Evolutionary conservation across 1,140 invertebrate genomes (phyloP).

Genomic region (Hydropsyche tenuis): DNA sequence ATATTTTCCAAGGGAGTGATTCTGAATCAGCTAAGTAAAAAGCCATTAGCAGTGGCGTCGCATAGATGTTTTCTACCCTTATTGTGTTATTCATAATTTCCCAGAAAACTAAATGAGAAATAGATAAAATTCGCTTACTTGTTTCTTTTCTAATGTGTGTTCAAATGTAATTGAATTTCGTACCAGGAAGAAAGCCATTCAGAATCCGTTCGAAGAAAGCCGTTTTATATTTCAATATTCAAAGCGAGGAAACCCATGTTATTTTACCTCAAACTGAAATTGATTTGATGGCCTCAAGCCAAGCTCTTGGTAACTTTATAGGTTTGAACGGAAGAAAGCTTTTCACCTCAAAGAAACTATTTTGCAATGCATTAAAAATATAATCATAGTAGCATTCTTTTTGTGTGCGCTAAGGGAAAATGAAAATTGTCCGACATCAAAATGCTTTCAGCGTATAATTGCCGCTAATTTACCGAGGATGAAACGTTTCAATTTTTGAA

Average conservation of each 20-base stretch:
- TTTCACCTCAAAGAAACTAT: slow-evolving; percentile 17
- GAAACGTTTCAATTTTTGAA: no score
- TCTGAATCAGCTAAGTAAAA: slow-evolving; percentile 45
- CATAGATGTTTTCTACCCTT: neutral
- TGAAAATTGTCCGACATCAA: neutral
- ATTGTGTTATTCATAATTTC: slow-evolving; percentile 22
- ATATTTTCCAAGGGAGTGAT: slow-evolving; percentile 13
- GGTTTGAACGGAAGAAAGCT: slow-evolving; percentile 25
- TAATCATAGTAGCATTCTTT: neutral
- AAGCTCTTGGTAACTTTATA: slow-evolving; percentile 15
- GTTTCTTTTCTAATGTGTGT: no score
- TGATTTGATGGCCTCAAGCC: slow-evolving; percentile 24
- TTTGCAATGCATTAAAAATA: slow-evolving; percentile 26
- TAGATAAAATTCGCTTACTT: neutral
- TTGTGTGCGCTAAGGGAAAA: neutral
- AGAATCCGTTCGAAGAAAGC: neutral
- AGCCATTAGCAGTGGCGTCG: slow-evolving; percentile 43
- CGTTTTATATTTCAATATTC: slow-evolving; percentile 29
- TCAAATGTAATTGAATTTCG: no score
- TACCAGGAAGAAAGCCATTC: no score
- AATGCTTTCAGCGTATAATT: slow-evolving; percentile 18
- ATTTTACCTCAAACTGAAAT: slow-evolving; percentile 29
- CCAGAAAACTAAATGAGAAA: neutral
- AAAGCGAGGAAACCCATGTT: slow-evolving; percentile 18
- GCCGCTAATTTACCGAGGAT: neutral